phyloP scores from a whole-genome alignment of 2,113 vertebrate species.

The Danionella cerebrum region DNA sequence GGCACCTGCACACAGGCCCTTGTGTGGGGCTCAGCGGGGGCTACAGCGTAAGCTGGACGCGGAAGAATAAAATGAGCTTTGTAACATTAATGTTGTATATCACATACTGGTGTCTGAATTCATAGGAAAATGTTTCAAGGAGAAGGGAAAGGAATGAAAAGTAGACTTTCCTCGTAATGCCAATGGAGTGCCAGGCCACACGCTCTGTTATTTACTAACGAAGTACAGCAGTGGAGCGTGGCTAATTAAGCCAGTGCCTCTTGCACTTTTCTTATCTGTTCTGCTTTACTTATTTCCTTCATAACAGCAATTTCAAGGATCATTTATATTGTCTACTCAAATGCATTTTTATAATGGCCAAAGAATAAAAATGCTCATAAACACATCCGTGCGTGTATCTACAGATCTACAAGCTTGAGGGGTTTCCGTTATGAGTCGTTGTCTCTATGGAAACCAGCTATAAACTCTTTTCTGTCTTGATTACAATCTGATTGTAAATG shows the following conservation, averaged over 20 bases:
- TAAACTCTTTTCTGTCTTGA: constrained; percentile 33
- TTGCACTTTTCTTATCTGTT: constrained; percentile 9
- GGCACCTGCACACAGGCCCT: too few relatives aligned
- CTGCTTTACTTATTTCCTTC: neutral
- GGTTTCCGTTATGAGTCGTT: constrained; percentile 20
- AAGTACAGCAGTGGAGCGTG: neutral
- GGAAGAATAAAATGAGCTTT: too few relatives aligned
- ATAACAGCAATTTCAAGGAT: neutral
- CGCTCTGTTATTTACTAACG: neutral
- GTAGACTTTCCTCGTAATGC: too few relatives aligned
- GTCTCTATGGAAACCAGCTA: constrained; percentile 32
- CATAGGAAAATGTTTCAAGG: too few relatives aligned
- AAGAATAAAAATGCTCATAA: neutral
- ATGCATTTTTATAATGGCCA: neutral
- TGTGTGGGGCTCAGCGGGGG: too few relatives aligned
- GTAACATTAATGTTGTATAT: too few relatives aligned
- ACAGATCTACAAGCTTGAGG: neutral
- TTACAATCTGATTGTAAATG: constrained; percentile 38
- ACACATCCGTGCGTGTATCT: constrained; percentile 8
- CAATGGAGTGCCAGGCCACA: too few relatives aligned
- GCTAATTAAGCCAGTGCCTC: neutral
- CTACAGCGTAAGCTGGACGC: too few relatives aligned
- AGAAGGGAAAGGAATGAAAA: too few relatives aligned
- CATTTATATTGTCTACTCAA: neutral
- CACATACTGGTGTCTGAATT: too few relatives aligned